phyloP scores from a whole-genome alignment of 2,888 invertebrate species.

The Augiades crinisus region DNA sequence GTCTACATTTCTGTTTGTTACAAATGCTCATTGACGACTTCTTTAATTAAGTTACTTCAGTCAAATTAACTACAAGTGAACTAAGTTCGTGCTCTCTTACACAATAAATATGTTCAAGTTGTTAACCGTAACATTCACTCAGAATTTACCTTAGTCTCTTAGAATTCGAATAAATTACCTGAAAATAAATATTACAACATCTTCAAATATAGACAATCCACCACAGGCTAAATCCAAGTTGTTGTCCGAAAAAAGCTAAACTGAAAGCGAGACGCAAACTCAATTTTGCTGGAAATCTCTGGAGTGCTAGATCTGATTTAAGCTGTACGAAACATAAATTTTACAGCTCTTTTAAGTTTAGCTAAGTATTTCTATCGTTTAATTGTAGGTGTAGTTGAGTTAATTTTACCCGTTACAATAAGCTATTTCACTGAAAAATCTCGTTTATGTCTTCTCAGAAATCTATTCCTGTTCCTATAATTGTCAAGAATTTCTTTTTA shows the following conservation, averaged over 20 bases:
- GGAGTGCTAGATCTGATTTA: constrained; percentile 60
- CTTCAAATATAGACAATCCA: constrained; percentile 37
- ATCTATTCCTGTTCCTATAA: too few species aligned
- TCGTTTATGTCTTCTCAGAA: too few species aligned
- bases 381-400: too few species aligned
- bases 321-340: constrained; percentile 76
- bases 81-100: too few species aligned
- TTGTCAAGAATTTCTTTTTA: too few species aligned
- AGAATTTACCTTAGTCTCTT: background rate
- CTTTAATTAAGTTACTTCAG: too few species aligned
- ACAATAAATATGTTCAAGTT: too few species aligned
- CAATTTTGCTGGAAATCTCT: constrained; percentile 64
- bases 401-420: too few species aligned
- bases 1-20: too few species aligned
- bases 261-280: constrained; percentile 63
- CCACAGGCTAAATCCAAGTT: constrained; percentile 59
- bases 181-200: constrained; percentile 44
- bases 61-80: too few species aligned
- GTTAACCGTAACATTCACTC: background rate
- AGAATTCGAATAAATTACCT: constrained; percentile 30
- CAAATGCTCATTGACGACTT: too few species aligned
- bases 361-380: constrained; percentile 61
- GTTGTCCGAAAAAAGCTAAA: constrained; percentile 54
- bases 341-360: constrained; percentile 74
- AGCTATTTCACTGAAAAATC: too few species aligned